A percentile compares a stretch with the other conserved stretches of the same genome.
These are phyloP conservation scores for Aptenodytes forsteri DNA, from an alignment of 2,113 vertebrate species.

Conservation along the genomic window DNA sequence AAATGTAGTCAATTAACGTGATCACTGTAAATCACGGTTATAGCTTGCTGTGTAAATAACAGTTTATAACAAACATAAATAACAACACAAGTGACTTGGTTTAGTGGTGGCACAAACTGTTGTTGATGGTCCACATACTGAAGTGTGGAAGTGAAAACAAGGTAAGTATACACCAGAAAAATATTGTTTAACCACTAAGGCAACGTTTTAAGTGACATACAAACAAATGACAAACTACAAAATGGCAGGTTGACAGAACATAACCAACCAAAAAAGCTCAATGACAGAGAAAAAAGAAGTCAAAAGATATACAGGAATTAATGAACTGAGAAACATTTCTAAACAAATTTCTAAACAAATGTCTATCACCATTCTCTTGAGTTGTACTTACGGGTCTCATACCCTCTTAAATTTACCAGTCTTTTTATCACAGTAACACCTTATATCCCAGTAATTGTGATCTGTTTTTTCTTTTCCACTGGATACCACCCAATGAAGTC, in stretches of 20 bases:
- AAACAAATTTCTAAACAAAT: not conserved
- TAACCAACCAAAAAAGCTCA: not conserved
- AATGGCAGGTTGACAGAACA: not conserved
- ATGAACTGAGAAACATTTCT: not conserved
- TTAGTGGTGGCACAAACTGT: slow-evolving; percentile 24
- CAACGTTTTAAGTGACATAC: not conserved
- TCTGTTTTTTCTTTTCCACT: not conserved
- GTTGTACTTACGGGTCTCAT: not conserved
- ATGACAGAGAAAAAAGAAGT: not conserved
- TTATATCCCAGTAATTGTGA: not conserved
- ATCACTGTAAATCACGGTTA: slow-evolving; percentile 58
- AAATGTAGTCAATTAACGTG: slow-evolving; percentile 58
- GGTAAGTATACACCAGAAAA: slow-evolving; percentile 26
- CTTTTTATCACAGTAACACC: not conserved
- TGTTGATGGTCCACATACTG: not conserved
- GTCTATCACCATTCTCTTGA: not conserved
- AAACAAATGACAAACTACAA: not conserved
- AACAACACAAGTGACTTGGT: slow-evolving; percentile 35
- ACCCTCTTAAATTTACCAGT: not conserved
- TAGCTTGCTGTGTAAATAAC: slow-evolving; percentile 51
- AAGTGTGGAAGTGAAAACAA: slow-evolving; percentile 37
- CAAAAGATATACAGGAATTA: not conserved
- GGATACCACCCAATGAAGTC: not conserved
- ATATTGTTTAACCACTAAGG: not conserved
- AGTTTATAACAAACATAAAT: slow-evolving; percentile 51